Base-by-base conservation (phyloP, 2,797 vertebrate genomes). In the Spinibarbus caldwelli region DNA sequence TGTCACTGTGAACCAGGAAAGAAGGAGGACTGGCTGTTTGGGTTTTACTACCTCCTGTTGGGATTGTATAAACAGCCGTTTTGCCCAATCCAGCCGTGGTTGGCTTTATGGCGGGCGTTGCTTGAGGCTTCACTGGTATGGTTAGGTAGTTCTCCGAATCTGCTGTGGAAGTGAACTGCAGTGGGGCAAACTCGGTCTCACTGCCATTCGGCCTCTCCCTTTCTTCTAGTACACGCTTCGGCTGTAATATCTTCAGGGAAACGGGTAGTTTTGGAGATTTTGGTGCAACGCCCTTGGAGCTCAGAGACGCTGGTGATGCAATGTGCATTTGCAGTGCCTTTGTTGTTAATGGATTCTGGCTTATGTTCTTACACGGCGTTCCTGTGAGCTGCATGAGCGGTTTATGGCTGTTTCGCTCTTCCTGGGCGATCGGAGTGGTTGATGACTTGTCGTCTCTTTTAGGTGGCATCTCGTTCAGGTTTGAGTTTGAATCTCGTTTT, bases 131-230 rank as follows among this genome's bases (percentile, higher is more conserved):
- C 7, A 96, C 92, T 0, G 97, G 97, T 83, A 98, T 93, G 78
- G 97, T 95, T 49, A 98, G 88, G 87, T 98, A 98, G 91, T 96
- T 96, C 73, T 96, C 97, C 0, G 92, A 94, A 83, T 97, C 96
- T 3, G 90, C 78, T 0, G 86, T 78, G 23, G 87, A 8, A 2
- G 78, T 90, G 6, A 86, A 83, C 14, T 78, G 76, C 29, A 91
- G 85, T 5, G 86, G 91, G 4, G 64, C n/a, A 43, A 87, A 86
- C 31, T 88, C 94, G 15, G 79, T 68, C 11, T 88, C 89, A 19
- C 73, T 52, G 36, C 78, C 83, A 19, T 87, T 73, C 15, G 73
- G 70, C 47, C 17, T 72, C 87, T 88, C 87, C 78, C 19, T 92
- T 81, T 49, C 81, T 23, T 64, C 90, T 8, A 3, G 81, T 45